phyloP scores from a whole-genome alignment of 2,888 invertebrate genomes.

The Ophonus ardosiacus region DNA sequence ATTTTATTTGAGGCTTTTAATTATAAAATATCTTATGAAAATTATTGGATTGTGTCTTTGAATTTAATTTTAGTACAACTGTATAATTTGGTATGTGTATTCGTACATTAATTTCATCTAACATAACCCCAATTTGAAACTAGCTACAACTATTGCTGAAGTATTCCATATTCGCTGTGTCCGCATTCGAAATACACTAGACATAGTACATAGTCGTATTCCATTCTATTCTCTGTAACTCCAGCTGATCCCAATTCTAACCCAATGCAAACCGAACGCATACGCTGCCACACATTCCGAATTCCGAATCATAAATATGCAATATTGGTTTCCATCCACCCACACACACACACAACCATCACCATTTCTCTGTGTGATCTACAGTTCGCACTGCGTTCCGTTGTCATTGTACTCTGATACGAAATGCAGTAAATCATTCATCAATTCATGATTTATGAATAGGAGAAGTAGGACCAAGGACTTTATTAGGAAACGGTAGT shows the following conservation, averaged over 20 bases:
- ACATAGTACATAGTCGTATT: neutral
- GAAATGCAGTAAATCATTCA: slow-evolving; percentile 42
- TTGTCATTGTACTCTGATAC: slow-evolving; percentile 2
- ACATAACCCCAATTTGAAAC: too few relatives aligned
- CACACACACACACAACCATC: neutral
- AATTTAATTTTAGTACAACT: too few relatives aligned
- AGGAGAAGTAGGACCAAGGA: neutral
- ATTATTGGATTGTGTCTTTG: too few relatives aligned
- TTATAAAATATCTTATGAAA: too few relatives aligned
- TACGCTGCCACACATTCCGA: neutral
- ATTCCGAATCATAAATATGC: slow-evolving; percentile 47
- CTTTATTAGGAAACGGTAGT: neutral
- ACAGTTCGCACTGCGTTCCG: slow-evolving; percentile 2
- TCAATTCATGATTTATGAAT: slow-evolving; percentile 42
- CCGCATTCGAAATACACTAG: neutral
- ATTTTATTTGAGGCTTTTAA: too few relatives aligned
- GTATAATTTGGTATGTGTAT: too few relatives aligned
- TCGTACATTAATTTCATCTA: too few relatives aligned
- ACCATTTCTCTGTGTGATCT: neutral
- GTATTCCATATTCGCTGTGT: neutral
- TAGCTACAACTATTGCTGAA: neutral
- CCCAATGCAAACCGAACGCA: neutral
- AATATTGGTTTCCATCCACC: slow-evolving; percentile 21
- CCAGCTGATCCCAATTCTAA: neutral
- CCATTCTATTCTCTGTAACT: neutral